phyloP scores from a whole-genome alignment of 2,113 vertebrate genomes.

The Oreochromis niloticus region DNA sequence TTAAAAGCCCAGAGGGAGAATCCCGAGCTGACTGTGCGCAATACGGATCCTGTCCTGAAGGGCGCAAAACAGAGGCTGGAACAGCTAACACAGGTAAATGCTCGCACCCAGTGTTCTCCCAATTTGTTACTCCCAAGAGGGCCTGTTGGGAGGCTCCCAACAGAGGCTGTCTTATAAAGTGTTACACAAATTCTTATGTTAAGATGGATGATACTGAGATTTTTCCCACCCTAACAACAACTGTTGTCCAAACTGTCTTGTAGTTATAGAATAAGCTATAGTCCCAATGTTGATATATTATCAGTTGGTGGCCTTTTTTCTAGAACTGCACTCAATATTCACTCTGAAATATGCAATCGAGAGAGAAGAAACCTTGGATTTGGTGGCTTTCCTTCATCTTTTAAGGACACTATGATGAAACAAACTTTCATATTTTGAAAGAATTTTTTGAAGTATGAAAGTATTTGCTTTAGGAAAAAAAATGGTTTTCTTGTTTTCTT shows the following conservation, averaged over 20 bases:
- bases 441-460: not conserved
- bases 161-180: not conserved
- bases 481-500: not conserved
- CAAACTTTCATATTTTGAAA: not conserved
- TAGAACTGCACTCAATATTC: not conserved
- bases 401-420: not conserved
- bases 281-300: not conserved
- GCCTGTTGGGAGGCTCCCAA: not conserved
- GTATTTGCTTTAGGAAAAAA: not conserved
- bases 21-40: slow-evolving; percentile 80
- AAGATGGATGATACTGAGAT: not conserved
- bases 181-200: not conserved
- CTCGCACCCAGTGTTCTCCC: not conserved
- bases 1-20: slow-evolving; percentile 82
- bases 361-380: not conserved
- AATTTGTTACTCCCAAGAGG: not conserved
- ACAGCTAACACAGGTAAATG: slow-evolving; percentile 76
- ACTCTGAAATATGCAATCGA: not conserved
- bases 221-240: not conserved
- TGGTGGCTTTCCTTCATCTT: not conserved
- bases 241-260: not conserved
- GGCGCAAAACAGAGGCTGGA: slow-evolving; percentile 77
- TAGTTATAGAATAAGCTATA: not conserved
- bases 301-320: not conserved
- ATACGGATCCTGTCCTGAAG: slow-evolving; percentile 74